Percentiles rank a stretch among this genome's conserved stretches.
phyloP scores from a whole-genome alignment of 2,888 invertebrate genomes.

The Suillia variegata region DNA sequence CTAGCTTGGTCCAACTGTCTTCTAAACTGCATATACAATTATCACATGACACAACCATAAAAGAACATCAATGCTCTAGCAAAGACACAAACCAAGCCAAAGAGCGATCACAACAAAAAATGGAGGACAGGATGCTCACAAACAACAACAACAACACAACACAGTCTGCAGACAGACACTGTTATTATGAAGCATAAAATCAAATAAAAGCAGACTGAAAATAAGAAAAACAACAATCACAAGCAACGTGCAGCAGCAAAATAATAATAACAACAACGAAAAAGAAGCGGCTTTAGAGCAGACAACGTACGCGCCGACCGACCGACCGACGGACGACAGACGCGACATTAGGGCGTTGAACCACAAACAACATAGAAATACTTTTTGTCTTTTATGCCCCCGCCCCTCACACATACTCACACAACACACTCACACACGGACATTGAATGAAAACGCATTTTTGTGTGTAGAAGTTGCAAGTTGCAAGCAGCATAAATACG shows the following conservation, averaged over 20 bases:
- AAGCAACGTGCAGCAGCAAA: neutral
- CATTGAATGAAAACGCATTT: too few relatives aligned
- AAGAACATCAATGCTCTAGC: too few relatives aligned
- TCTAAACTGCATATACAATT: too few relatives aligned
- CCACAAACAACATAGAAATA: constrained; percentile 13
- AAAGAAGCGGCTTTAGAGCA: neutral
- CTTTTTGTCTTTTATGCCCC: neutral
- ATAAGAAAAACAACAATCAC: neutral
- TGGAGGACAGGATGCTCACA: neutral
- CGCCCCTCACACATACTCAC: too few relatives aligned
- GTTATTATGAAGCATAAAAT: neutral
- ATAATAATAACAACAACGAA: too few relatives aligned
- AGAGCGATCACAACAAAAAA: neutral
- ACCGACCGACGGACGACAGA: neutral
- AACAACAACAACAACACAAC: neutral
- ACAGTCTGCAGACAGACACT: neutral
- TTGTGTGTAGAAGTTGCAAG: too few relatives aligned
- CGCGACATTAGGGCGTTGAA: constrained; percentile 29
- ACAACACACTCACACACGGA: too few relatives aligned
- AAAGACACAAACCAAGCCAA: too few relatives aligned
- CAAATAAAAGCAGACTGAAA: neutral
- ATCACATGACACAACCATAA: too few relatives aligned
- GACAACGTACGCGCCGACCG: too few relatives aligned
- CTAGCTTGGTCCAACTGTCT: too few relatives aligned
- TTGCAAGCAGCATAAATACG: too few relatives aligned